Conservation (phyloP, 2,113 vertebrate species). For the Pituophis catenifer region DNA sequence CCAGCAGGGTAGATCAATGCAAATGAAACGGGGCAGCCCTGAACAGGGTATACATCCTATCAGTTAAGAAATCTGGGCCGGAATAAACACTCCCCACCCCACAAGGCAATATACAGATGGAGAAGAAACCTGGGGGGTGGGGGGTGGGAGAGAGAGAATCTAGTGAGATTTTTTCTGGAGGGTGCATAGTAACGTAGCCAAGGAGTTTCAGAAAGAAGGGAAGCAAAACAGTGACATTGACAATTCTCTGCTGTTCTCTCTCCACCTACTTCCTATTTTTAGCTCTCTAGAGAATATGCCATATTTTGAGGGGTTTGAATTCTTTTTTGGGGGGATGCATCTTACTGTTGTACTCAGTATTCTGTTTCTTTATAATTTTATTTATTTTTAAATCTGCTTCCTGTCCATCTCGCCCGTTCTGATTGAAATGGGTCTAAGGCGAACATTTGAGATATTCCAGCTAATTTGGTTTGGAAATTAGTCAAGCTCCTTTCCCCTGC, state of each 20-base stretch:
- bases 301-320: background rate
- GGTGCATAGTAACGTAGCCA: background rate
- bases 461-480: background rate
- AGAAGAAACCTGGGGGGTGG: background rate
- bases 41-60: background rate
- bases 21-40: background rate
- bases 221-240: background rate
- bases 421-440: background rate
- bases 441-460: background rate
- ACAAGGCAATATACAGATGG: background rate
- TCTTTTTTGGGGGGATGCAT: background rate
- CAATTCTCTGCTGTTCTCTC: background rate
- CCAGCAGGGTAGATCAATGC: slow-evolving; percentile 25
- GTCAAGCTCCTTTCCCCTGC: background rate
- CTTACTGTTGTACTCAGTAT: background rate
- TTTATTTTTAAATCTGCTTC: background rate
- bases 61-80: background rate
- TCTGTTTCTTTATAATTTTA: background rate
- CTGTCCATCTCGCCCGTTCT: background rate
- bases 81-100: background rate
- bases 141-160: background rate
- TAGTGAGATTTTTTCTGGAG: background rate
- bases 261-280: background rate
- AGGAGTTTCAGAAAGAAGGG: background rate
- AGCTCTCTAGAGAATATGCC: background rate